Evolutionary conservation across 2,797 vertebrate genomes (phyloP), one percentile per base, ranked within the genome.

Genomic region (Graptemys geographica): DNA sequence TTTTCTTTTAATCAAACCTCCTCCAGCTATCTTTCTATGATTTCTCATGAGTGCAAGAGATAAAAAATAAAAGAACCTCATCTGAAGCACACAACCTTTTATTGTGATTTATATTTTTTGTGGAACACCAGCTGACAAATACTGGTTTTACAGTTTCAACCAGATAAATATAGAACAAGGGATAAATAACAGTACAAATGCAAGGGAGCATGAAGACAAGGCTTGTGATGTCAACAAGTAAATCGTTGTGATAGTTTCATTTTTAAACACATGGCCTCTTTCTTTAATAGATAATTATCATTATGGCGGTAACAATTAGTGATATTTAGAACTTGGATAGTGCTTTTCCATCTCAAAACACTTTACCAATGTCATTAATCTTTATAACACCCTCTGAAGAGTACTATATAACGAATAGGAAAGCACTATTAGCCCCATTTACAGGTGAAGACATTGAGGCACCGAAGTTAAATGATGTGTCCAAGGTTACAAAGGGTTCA

Each of bases 141-240:
- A 69, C 18, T 69, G 9, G 19, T 37, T 37, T 69, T 37, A 69
- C 1, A 23, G 3, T 21, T 1, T 76, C 74, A 81, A 12, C 23
- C 15, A 44, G n/a, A 74, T 1, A 0, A 59, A 59, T 59, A 31
- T 28, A 28, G 28, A 59, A 59, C 27, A 13, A 47, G 0, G 5
- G 0, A 0, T 0, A 2, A 49, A 0, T 0, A 2, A 49, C 6
- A 53, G 3, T 0, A 0, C 9, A 33, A 33, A 78, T 1, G 3
- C 47, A 57, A 88, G 44, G 89, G 41, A 37, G 9, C 65, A 69
- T 37, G 18, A 5, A n/a, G 18, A n/a, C n/a, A 37, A 37, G 33
- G n/a, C 33, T 19, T 69, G n/a, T 69, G n/a, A 44, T 47, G 37
- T 47, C 72, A 76, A 47, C 23, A 76, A 27, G 25, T 76, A 44